These are phyloP conservation scores for Acrobasis suavella DNA, from an alignment of 2,888 invertebrate genomes.

Conservation along the genomic window DNA sequence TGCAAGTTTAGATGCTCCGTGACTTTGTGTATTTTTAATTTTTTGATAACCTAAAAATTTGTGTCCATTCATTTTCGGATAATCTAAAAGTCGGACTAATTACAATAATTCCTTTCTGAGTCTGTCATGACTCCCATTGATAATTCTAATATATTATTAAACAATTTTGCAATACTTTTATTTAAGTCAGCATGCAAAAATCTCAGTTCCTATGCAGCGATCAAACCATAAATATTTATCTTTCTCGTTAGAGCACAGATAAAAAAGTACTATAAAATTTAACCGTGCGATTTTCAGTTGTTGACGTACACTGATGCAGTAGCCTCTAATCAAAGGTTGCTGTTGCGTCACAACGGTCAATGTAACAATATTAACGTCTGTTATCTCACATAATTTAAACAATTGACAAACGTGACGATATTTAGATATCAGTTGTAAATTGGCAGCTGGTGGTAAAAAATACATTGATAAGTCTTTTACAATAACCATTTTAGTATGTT, in stretches of 20 bases:
- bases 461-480: too few relatives aligned
- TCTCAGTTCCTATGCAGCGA: not conserved
- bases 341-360: constrained; percentile 12
- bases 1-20: too few relatives aligned
- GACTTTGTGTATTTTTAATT: too few relatives aligned
- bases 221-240: not conserved
- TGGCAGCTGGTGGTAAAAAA: too few relatives aligned
- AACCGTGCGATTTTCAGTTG: not conserved
- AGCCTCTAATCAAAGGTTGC: not conserved
- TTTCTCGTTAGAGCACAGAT: not conserved
- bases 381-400: constrained; percentile 9
- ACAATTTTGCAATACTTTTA: too few relatives aligned
- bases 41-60: too few relatives aligned
- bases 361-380: constrained; percentile 7
- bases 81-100: too few relatives aligned
- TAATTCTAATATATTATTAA: too few relatives aligned
- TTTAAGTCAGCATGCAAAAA: not conserved
- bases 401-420: constrained; percentile 4
- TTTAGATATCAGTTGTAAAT: not conserved
- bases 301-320: constrained; percentile 2
- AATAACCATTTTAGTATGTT: too few relatives aligned
- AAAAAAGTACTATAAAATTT: not conserved
- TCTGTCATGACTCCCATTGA: too few relatives aligned
- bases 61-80: too few relatives aligned
- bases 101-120: too few relatives aligned